Conservation (phyloP, 2,888 invertebrate genomes). For the Helleia helle region DNA sequence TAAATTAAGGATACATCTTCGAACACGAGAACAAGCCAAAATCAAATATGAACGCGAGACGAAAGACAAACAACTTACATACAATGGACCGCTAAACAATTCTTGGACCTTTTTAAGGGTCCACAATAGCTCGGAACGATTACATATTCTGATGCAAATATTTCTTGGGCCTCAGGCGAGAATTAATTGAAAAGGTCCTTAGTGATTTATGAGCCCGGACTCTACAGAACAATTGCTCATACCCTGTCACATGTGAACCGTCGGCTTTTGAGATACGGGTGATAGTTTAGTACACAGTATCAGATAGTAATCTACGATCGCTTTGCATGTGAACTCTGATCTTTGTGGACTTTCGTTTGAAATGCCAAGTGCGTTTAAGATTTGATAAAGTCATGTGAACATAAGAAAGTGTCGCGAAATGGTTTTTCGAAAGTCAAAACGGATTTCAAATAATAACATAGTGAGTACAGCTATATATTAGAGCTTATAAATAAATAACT, state of each 20-base stretch:
- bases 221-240: not conserved
- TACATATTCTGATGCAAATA: constrained; percentile 38
- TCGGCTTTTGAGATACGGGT: not conserved
- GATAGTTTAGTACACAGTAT: no score
- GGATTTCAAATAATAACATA: no score
- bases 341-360: no score
- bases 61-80: constrained; percentile 53
- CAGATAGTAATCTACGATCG: not conserved
- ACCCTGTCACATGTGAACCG: no score
- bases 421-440: no score
- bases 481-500: no score
- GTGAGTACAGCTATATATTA: no score
- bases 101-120: constrained; percentile 36
- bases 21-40: constrained; percentile 17
- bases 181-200: constrained; percentile 41
- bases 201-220: constrained; percentile 29
- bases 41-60: constrained; percentile 52
- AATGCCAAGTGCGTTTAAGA: no score
- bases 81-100: constrained; percentile 41
- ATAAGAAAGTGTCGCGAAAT: no score
- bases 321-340: not conserved
- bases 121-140: constrained; percentile 29
- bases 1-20: constrained; percentile 43
- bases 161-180: constrained; percentile 30
- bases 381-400: no score